These are phyloP conservation scores for Agrochola macilenta DNA, from an alignment of 2,888 invertebrate species.

Conservation along the genomic window DNA sequence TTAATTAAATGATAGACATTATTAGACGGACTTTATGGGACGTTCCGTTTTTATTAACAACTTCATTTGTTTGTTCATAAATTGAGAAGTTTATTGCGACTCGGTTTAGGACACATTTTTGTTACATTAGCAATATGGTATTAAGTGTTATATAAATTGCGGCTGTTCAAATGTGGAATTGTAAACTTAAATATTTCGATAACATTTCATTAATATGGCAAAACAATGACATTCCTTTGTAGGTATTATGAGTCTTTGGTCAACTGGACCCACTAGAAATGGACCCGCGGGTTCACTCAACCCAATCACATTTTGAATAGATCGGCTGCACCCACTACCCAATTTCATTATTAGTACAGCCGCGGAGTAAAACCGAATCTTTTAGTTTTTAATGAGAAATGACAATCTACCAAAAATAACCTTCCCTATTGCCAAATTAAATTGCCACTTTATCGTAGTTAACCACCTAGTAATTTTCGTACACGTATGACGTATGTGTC, in stretches of 20 bases:
- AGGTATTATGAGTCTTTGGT: not conserved
- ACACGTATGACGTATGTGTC: constrained; percentile 53
- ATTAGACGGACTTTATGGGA: constrained; percentile 50
- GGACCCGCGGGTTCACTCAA: no score
- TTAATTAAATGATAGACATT: constrained; percentile 57
- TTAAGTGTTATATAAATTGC: not conserved
- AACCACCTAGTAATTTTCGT: constrained; percentile 39
- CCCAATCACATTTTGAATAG: no score
- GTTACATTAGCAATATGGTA: not conserved
- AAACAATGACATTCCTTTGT: not conserved
- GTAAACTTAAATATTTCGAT: not conserved
- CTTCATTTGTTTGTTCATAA: constrained; percentile 40
- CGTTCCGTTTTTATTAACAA: constrained; percentile 47
- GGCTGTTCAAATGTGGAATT: not conserved
- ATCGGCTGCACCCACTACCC: no score
- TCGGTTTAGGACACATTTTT: constrained; percentile 3
- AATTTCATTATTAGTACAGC: no score
- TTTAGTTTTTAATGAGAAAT: not conserved
- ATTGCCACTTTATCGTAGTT: constrained; percentile 20
- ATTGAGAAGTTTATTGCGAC: constrained; percentile 18
- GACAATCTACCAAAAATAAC: not conserved
- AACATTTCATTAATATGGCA: not conserved
- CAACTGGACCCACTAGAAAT: no score
- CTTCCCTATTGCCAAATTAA: not conserved
- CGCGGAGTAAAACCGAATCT: no score